Percentiles rank a stretch among this genome's conserved stretches.
Conservation (phyloP, 23 tunicate genomes). For the Phallusia fumigata region DNA sequence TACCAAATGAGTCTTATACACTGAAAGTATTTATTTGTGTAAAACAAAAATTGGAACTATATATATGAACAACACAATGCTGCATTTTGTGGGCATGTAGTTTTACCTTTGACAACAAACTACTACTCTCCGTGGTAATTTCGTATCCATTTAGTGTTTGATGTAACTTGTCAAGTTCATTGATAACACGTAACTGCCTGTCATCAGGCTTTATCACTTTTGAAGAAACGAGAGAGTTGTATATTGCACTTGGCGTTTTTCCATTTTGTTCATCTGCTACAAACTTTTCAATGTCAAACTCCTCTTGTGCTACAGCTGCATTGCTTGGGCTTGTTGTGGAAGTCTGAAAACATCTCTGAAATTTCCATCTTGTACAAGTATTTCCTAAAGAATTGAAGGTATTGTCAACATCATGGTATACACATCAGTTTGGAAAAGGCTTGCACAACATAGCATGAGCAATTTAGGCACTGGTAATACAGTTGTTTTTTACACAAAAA, state of each 20-base stretch:
- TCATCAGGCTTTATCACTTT: constrained; percentile 36
- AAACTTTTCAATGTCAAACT: constrained; percentile 19
- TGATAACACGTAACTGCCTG: constrained; percentile 47
- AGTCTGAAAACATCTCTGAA: not conserved
- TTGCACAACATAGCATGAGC: too few relatives aligned
- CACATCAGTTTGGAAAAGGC: too few relatives aligned
- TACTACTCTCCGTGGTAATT: not conserved
- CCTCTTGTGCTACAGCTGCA: not conserved
- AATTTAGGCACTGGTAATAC: too few relatives aligned
- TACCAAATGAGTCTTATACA: too few relatives aligned
- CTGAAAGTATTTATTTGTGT: too few relatives aligned
- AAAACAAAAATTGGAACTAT: too few relatives aligned
- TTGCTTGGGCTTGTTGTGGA: not conserved
- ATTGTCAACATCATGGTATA: too few relatives aligned
- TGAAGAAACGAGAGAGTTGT: constrained; percentile 26
- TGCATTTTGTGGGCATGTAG: not conserved
- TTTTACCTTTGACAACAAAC: constrained; percentile 43
- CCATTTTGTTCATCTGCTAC: constrained; percentile 13
- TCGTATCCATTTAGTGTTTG: constrained; percentile 34
- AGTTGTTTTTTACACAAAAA: too few relatives aligned
- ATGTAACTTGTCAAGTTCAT: constrained; percentile 43
- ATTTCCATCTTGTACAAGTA: not conserved
- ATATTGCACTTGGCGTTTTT: constrained; percentile 31
- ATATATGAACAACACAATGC: too few relatives aligned
- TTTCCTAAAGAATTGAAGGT: not conserved